A percentile compares a stretch with the other conserved stretches of the same genome.
phyloP scores from a whole-genome alignment of 2,888 invertebrate genomes.

The Escarpia spicata region DNA sequence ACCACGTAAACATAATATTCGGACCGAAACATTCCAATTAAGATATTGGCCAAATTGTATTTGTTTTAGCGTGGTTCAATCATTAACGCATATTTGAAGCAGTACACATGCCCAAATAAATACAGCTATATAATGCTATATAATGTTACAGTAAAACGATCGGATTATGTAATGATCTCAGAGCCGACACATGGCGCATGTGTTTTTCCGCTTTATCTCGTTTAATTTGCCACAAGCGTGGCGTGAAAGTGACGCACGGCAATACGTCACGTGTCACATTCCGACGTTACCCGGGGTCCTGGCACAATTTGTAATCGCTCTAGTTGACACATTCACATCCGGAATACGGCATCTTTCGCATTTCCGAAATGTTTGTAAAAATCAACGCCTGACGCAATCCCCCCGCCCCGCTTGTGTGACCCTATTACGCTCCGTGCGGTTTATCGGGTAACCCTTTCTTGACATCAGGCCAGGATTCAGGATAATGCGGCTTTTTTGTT shows the following conservation, averaged over 20 bases:
- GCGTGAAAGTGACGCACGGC: neutral
- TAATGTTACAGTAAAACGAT: neutral
- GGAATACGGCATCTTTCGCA: neutral
- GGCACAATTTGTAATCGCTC: neutral
- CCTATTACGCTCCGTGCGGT: neutral
- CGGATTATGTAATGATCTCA: neutral
- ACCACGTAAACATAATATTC: too few species aligned
- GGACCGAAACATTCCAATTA: too few species aligned
- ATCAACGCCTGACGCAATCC: neutral
- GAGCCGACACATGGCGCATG: neutral
- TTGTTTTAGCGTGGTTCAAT: too few species aligned
- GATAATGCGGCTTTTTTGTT: neutral
- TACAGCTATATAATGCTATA: neutral
- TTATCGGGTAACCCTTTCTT: neutral
- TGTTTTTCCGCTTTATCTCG: neutral
- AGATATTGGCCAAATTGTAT: too few species aligned
- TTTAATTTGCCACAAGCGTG: neutral
- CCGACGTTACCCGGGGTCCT: neutral
- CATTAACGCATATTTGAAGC: too few species aligned
- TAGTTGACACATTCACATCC: slow-evolving; percentile 1
- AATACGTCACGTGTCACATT: neutral
- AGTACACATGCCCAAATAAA: too few species aligned
- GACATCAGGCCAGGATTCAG: neutral
- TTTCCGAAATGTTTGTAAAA: neutral
- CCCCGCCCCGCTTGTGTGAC: neutral